Conservation (phyloP, 2,113 vertebrate species). For the Hippopotamus amphibius region DNA sequence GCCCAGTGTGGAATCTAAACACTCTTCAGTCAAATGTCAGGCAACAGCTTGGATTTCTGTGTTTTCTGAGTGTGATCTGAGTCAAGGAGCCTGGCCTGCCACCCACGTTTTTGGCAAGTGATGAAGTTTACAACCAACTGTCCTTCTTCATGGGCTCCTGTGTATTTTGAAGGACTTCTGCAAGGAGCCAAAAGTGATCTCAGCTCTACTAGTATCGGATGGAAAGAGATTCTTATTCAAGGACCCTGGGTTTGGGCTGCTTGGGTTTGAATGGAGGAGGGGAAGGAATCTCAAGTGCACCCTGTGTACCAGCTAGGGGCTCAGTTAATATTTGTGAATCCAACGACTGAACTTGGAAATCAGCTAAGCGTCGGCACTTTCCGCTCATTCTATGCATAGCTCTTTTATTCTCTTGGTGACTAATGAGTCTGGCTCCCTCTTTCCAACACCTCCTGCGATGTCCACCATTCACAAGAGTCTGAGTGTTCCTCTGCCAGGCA, state of each 20-base stretch:
- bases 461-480: background rate
- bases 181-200: constrained; percentile 54
- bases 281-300: background rate
- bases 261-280: background rate
- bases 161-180: background rate
- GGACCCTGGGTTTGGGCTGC: background rate
- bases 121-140: background rate
- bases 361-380: background rate
- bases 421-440: background rate
- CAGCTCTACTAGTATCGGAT: background rate
- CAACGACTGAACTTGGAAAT: background rate
- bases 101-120: constrained; percentile 48
- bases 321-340: background rate
- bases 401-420: background rate
- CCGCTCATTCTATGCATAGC: background rate
- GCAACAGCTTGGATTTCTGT: constrained; percentile 60
- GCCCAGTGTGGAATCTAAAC: constrained; percentile 53
- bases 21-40: constrained; percentile 22
- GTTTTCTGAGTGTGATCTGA: constrained; percentile 69
- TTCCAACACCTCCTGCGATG: background rate
- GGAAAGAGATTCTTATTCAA: background rate
- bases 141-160: constrained; percentile 3
- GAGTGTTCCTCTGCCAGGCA: constrained; percentile 35
- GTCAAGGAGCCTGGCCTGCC: constrained; percentile 9
- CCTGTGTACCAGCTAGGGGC: background rate